Conservation (phyloP, 2,113 vertebrate genomes). For the Epinephelus fuscoguttatus region DNA sequence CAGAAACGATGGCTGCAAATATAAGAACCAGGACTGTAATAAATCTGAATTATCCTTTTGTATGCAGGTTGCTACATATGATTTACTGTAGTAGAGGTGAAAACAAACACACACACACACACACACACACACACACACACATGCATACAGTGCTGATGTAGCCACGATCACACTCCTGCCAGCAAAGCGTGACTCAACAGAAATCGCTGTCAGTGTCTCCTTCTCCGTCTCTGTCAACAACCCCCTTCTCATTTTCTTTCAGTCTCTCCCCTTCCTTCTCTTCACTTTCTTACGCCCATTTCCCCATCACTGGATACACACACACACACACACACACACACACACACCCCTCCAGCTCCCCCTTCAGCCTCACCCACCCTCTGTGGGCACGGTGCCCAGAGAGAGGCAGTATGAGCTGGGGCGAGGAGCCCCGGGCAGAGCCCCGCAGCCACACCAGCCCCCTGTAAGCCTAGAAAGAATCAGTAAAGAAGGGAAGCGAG, state of each 20-base stretch:
- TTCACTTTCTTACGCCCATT: conserved; percentile 28
- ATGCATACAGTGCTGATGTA: conserved; percentile 1
- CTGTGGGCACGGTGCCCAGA: conserved; percentile 68
- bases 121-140: background rate
- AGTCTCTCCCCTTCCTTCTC: conserved; percentile 15
- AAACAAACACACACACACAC: background rate
- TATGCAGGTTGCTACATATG: background rate
- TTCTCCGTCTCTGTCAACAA: conserved; percentile 37
- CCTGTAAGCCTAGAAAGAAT: conserved; percentile 58
- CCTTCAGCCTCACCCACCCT: conserved; percentile 63
- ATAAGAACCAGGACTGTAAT: background rate
- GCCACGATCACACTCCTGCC: conserved; percentile 25
- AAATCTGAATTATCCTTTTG: conserved; percentile 4
- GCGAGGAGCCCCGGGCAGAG: conserved; percentile 63
- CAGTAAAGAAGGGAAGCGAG: conserved; percentile 36
- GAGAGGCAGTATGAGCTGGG: conserved; percentile 69
- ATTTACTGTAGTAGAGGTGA: background rate
- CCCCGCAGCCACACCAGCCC: conserved; percentile 58
- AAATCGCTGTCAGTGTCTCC: conserved; percentile 37
- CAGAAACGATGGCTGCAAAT: background rate
- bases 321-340: conserved; percentile 43
- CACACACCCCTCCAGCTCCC: conserved; percentile 41
- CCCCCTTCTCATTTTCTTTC: conserved; percentile 40
- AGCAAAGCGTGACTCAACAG: conserved; percentile 77
- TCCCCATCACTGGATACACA: conserved; percentile 48